A percentile compares a stretch with the other conserved stretches of the same genome.
These are phyloP conservation scores for Epistrophella euchroma DNA, from an alignment of 2,888 invertebrate genomes.

Conservation along the genomic window DNA sequence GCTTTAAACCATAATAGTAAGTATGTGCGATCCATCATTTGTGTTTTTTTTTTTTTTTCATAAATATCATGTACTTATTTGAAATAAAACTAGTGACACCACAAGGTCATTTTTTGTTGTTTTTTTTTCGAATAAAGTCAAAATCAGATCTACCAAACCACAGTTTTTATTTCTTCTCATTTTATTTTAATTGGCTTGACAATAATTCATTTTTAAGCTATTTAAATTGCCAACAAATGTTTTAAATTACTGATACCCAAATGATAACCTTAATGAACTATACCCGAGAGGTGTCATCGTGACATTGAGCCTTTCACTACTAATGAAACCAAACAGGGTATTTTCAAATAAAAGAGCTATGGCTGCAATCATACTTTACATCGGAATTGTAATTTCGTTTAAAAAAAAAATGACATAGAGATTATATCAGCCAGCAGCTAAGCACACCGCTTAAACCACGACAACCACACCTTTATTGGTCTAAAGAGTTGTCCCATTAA, in stretches of 20 bases:
- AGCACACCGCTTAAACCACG: neutral
- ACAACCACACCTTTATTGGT: slow-evolving; percentile 57
- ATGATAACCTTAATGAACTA: slow-evolving; percentile 11
- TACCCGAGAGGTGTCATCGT: slow-evolving; percentile 50
- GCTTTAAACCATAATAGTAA: too few species aligned
- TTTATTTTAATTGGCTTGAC: neutral
- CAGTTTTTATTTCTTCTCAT: neutral
- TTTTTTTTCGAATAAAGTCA: too few species aligned
- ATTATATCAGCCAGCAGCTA: slow-evolving; percentile 21
- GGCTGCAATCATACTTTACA: slow-evolving; percentile 8
- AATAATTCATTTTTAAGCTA: neutral
- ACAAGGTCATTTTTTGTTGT: too few species aligned
- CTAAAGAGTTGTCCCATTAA: slow-evolving; percentile 64
- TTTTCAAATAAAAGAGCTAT: slow-evolving; percentile 19
- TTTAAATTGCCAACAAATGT: neutral
- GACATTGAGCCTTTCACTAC: slow-evolving; percentile 54
- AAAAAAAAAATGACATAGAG: slow-evolving; percentile 7
- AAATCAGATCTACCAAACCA: neutral
- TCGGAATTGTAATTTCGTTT: slow-evolving; percentile 12
- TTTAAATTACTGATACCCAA: neutral
- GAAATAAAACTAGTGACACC: too few species aligned
- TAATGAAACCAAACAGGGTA: neutral
- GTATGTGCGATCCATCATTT: too few species aligned
- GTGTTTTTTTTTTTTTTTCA: too few species aligned
- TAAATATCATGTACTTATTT: too few species aligned